Evolutionary conservation across 2,113 vertebrate species (phyloP).

Genomic region (Apus apus): DNA sequence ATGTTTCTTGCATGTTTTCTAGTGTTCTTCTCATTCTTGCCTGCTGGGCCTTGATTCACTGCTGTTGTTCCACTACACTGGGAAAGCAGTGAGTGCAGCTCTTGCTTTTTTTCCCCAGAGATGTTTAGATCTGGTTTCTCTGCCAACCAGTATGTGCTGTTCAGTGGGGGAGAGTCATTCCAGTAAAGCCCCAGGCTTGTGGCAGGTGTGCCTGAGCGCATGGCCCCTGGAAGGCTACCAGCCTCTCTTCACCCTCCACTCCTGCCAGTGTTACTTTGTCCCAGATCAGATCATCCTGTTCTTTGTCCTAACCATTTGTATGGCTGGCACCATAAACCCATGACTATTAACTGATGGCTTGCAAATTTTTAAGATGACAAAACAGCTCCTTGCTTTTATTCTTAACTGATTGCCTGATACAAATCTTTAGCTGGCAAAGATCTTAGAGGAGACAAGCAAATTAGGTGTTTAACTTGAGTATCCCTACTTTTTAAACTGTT

Average conservation of each 20-base stretch:
- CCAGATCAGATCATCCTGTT: not conserved
- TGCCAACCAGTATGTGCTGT: not conserved
- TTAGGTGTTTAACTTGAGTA: not conserved
- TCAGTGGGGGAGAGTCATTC: not conserved
- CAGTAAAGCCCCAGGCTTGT: not conserved
- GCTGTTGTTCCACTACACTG: not conserved
- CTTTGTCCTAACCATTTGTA: not conserved
- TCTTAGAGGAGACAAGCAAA: not conserved
- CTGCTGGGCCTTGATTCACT: not conserved
- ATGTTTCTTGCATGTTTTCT: rapidly evolving
- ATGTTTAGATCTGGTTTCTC: not conserved
- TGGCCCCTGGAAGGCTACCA: not conserved
- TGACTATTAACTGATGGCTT: not conserved
- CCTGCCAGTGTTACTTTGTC: not conserved
- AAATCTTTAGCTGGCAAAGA: not conserved
- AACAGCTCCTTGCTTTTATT: not conserved
- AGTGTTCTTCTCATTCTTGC: not conserved
- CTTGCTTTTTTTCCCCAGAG: not conserved
- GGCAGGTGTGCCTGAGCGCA: not conserved
- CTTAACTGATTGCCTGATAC: not conserved
- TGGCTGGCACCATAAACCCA: not conserved
- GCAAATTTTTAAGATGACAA: not conserved
- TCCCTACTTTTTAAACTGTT: not conserved
- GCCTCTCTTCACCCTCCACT: not conserved
- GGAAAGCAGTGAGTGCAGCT: not conserved